Conservation (phyloP, 2,888 invertebrate genomes). For the Alloplasta piceator region DNA sequence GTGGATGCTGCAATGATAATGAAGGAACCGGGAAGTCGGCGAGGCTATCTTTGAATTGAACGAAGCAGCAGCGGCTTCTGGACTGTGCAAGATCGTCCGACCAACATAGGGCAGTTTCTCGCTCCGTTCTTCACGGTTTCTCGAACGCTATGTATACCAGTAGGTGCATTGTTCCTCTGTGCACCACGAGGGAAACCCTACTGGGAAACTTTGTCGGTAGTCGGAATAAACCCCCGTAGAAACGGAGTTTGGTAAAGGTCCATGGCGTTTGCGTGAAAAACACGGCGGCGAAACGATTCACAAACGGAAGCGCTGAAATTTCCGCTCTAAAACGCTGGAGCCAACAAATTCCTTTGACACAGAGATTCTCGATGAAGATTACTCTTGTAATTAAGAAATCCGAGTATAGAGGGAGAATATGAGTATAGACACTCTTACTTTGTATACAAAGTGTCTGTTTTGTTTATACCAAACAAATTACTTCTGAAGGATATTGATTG, state of each 20-base stretch:
- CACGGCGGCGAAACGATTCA: not conserved
- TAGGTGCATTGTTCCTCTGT: conserved; percentile 43
- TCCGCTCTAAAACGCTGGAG: not conserved
- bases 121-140: conserved; percentile 43
- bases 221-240: not conserved
- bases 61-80: conserved; percentile 4
- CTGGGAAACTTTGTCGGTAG: conserved; percentile 44
- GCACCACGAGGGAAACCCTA: conserved; percentile 20
- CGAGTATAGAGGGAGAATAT: too few relatives aligned
- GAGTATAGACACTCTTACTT: too few relatives aligned
- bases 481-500: too few relatives aligned
- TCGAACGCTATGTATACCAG: conserved; percentile 11
- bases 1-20: not conserved
- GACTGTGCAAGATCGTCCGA: conserved; percentile 15
- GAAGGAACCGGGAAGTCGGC: conserved; percentile 28
- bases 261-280: not conserved
- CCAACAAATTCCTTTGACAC: conserved; percentile 9
- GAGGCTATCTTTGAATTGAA: conserved; percentile 7
- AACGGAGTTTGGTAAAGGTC: not conserved
- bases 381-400: too few relatives aligned
- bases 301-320: not conserved
- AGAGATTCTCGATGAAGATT: not conserved
- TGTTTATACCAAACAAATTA: too few relatives aligned
- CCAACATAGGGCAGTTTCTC: conserved; percentile 33
- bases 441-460: too few relatives aligned